Evolutionary conservation across 2,888 invertebrate species (phyloP).

Genomic region (Rhimphoctona megacephalus): DNA sequence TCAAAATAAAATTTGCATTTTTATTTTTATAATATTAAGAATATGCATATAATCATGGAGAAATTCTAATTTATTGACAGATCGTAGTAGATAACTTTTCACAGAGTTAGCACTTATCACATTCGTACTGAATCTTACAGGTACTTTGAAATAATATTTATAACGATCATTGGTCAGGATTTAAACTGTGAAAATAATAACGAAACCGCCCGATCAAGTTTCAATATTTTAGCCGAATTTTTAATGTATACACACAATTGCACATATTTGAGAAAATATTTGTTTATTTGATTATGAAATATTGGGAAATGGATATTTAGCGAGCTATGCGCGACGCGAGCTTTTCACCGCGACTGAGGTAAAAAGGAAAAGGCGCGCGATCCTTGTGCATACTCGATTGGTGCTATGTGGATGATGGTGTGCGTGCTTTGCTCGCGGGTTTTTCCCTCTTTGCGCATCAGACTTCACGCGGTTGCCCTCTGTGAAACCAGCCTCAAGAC

Average conservation of each 20-base stretch:
- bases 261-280: neutral
- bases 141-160: neutral
- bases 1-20: neutral
- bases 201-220: neutral
- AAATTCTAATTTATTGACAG: neutral
- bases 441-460: conserved; percentile 48
- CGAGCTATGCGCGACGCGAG: conserved; percentile 57
- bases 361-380: conserved; percentile 43
- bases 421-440: conserved; percentile 28
- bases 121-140: neutral
- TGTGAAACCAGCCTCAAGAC: conserved; percentile 26
- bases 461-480: conserved; percentile 39
- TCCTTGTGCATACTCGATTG: conserved; percentile 15
- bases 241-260: neutral
- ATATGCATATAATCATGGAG: neutral
- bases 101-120: neutral
- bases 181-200: neutral
- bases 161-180: neutral
- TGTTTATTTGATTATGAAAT: neutral
- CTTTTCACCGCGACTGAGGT: conserved; percentile 62
- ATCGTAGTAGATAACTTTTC: neutral
- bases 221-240: neutral
- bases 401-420: conserved; percentile 14
- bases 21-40: neutral
- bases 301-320: neutral